Evolutionary conservation across 2,113 vertebrate species (phyloP).

Genomic region (Tenebrosternarchus preto): DNA sequence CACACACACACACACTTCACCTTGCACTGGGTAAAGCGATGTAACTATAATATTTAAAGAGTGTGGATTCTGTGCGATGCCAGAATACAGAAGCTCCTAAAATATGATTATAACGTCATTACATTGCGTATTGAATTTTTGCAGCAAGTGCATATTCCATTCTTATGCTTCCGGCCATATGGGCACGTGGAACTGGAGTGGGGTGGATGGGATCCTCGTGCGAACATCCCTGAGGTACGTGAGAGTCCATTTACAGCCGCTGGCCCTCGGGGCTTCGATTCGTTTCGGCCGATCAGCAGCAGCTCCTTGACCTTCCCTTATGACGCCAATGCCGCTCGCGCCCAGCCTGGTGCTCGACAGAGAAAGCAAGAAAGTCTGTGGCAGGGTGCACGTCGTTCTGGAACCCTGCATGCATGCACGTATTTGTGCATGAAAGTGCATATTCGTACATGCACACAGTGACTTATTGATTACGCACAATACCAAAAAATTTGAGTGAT

Average conservation of each 20-base stretch:
- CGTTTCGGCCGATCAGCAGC: slow-evolving; percentile 28
- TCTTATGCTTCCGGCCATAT: background rate
- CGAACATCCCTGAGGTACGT: background rate
- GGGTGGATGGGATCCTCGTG: too few species aligned
- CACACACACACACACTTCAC: slow-evolving; percentile 21
- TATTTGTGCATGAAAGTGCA: too few species aligned
- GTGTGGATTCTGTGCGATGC: background rate
- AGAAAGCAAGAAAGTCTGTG: background rate
- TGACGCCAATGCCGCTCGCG: background rate
- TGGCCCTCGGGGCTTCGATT: slow-evolving; percentile 27
- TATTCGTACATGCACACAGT: background rate
- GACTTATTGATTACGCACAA: background rate
- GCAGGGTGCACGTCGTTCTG: background rate
- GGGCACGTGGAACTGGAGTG: background rate
- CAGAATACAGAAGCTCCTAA: slow-evolving; percentile 16
- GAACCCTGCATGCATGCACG: background rate
- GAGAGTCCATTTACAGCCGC: slow-evolving; percentile 29
- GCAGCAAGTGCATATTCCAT: background rate
- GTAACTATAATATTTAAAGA: background rate
- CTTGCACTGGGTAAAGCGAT: background rate
- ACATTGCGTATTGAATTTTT: slow-evolving; percentile 16
- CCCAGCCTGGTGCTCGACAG: slow-evolving; percentile 5
- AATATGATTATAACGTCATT: slow-evolving; percentile 19
- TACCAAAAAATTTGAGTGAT: background rate
- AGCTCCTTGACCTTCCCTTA: slow-evolving; percentile 34